Evolutionary conservation across 1,140 invertebrate genomes (phyloP).

Genomic region (Drosophila watanabei): DNA sequence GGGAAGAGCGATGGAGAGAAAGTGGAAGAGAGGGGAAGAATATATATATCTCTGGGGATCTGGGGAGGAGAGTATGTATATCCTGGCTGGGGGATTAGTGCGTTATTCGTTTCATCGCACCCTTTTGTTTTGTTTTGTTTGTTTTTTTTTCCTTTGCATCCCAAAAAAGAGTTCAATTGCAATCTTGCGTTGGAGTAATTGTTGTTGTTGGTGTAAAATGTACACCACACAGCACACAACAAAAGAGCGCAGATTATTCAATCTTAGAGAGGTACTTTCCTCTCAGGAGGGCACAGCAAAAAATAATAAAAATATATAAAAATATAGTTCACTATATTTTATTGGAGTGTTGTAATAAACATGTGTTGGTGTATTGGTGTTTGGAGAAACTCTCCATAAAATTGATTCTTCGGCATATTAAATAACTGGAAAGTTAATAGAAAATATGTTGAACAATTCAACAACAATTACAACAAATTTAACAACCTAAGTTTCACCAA

Average conservation of each 20-base stretch:
- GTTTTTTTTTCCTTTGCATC: not conserved
- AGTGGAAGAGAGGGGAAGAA: not conserved
- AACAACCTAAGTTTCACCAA: not conserved
- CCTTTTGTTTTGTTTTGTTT: constrained; percentile 12
- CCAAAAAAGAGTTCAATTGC: constrained; percentile 71
- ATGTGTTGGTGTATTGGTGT: not conserved
- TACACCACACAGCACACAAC: constrained; percentile 11
- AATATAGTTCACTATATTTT: not conserved
- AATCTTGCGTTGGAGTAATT: constrained; percentile 39
- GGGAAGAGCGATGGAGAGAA: not conserved
- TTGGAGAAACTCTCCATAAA: not conserved
- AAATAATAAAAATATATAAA: not conserved
- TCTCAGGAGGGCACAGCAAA: not conserved
- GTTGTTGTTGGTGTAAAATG: constrained; percentile 2
- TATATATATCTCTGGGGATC: constrained; percentile 17
- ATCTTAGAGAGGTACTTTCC: not conserved
- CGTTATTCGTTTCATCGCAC: constrained; percentile 34
- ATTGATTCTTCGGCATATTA: too few species aligned
- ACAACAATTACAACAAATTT: not conserved
- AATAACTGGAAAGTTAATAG: not conserved
- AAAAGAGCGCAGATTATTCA: constrained; percentile 6
- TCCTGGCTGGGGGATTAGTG: constrained; percentile 55
- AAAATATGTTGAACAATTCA: not conserved
- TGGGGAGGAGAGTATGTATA: not conserved
- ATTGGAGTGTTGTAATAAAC: not conserved